phyloP scores from a whole-genome alignment of 2,113 vertebrate genomes.

The Amblyopsis rosae region DNA sequence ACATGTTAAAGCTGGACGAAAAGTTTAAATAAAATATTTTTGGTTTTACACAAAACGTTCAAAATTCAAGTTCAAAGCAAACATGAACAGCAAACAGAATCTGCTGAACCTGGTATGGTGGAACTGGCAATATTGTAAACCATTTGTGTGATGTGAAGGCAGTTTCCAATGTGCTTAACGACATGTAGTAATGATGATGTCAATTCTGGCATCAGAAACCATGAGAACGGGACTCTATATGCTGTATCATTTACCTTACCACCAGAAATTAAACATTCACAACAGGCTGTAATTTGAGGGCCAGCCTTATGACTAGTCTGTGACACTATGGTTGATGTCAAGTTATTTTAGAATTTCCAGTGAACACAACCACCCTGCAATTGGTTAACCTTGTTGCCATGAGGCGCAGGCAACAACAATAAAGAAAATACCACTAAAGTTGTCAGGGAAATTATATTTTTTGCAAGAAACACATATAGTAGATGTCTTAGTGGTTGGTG shows the following conservation, averaged over 20 bases:
- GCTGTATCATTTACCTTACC: constrained; percentile 41
- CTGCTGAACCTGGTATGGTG: too few relatives aligned
- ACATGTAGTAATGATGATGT: not conserved
- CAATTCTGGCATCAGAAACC: constrained; percentile 38
- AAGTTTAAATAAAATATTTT: too few relatives aligned
- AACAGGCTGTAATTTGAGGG: constrained; percentile 70
- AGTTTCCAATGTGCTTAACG: too few relatives aligned
- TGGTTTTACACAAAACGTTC: too few relatives aligned
- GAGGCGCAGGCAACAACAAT: constrained; percentile 60
- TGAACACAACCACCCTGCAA: constrained; percentile 43
- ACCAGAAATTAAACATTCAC: constrained; percentile 59
- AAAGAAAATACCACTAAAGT: constrained; percentile 41
- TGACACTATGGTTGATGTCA: constrained; percentile 53
- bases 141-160: too few relatives aligned
- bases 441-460: constrained; percentile 54
- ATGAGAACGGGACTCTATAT: constrained; percentile 35
- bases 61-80: too few relatives aligned
- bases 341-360: constrained; percentile 71
- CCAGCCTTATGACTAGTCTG: constrained; percentile 44
- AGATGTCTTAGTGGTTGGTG: constrained; percentile 42
- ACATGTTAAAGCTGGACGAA: too few relatives aligned
- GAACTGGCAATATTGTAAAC: too few relatives aligned
- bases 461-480: constrained; percentile 44
- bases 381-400: constrained; percentile 55
- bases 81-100: too few relatives aligned